These are phyloP conservation scores for Cecidostiba fungosa DNA, from an alignment of 2,888 invertebrate species.

Conservation along the genomic window DNA sequence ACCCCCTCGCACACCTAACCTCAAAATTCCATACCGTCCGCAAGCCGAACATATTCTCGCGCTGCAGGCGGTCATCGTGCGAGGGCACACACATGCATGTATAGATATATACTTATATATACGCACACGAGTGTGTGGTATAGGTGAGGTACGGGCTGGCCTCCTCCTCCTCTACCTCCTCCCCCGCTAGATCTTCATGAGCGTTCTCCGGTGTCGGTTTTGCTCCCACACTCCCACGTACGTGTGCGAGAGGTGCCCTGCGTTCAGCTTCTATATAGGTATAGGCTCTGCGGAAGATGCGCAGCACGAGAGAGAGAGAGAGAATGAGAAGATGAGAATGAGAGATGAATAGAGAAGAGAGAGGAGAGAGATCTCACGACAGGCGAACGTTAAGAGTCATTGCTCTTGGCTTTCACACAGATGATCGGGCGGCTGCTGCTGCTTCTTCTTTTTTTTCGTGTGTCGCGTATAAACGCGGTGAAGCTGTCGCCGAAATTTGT, in stretches of 20 bases:
- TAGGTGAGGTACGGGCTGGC: background rate
- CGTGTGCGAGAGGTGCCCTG: background rate
- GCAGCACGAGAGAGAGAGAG: conserved; percentile 3
- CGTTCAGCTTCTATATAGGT: background rate
- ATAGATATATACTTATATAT: background rate
- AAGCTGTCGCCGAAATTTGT: conserved; percentile 11
- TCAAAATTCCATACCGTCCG: conserved; percentile 46
- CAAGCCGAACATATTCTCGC: conserved; percentile 50
- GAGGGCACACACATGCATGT: background rate
- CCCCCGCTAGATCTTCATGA: conserved; percentile 49
- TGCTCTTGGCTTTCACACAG: conserved; percentile 62
- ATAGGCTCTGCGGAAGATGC: conserved; percentile 2
- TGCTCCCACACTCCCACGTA: conserved; percentile 61
- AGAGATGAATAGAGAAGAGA: conserved; percentile 40
- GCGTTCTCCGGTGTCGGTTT: conserved; percentile 45
- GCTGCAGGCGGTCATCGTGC: conserved; percentile 57
- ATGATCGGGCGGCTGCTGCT: conserved; percentile 49
- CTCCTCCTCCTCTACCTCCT: background rate
- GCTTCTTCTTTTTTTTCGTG: conserved; percentile 29
- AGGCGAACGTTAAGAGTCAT: conserved; percentile 63
- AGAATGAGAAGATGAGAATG: conserved; percentile 47
- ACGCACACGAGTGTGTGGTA: background rate
- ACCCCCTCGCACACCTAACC: conserved; percentile 18
- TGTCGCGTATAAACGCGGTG: conserved; percentile 27
- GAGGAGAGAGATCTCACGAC: conserved; percentile 60